Base-by-base conservation (phyloP, 2,888 invertebrate genomes). In the Odontocerum albicorne region DNA sequence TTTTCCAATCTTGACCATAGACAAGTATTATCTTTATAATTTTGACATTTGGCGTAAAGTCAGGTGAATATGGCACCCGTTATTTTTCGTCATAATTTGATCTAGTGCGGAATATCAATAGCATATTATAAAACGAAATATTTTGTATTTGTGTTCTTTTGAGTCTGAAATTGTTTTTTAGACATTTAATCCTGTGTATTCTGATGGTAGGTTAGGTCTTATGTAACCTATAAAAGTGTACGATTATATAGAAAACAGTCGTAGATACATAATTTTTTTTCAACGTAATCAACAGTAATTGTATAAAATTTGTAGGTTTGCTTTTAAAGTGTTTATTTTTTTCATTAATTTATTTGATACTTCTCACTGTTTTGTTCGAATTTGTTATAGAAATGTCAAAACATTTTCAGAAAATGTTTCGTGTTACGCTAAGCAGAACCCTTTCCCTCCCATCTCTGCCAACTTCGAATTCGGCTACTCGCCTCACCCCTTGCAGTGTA, bases 381-480 rank as follows among this genome's bases (percentile, higher is more conserved):
- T n/a, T n/a, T n/a, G n/a, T n/a, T n/a, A n/a, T n/a, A n/a, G n/a
- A n/a, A n/a, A n/a, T n/a, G n/a, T n/a, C n/a, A n/a, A n/a, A n/a
- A n/a, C n/a, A n/a, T n/a, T n/a, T 57, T 21, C 44, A 57, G 57
- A 54, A 22, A 69, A 91, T 91, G 90, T 78, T 91, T 77, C 87
- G 90, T 75, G 81, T 86, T 74, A 85, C 88, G 70, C 79, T 88
- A 66, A 73, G 80, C 62, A 84, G 86, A 78, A 85, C 85, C 72
- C 79, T 87, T 65, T 72, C 78, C 68, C 72, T 72, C 63, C 64
- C 64, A 40, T 62, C 64, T 10, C 58, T 78, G 64, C 68, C 70
- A 62, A 74, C 77, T 49, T 70, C 74, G 50, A 65, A 67, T 52
- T 74, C 49, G 8, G 44, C 36, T 2, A 72, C 72, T 42, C 73